Conservation (phyloP, 2,113 vertebrate species). For the Condylura cristata region DNA sequence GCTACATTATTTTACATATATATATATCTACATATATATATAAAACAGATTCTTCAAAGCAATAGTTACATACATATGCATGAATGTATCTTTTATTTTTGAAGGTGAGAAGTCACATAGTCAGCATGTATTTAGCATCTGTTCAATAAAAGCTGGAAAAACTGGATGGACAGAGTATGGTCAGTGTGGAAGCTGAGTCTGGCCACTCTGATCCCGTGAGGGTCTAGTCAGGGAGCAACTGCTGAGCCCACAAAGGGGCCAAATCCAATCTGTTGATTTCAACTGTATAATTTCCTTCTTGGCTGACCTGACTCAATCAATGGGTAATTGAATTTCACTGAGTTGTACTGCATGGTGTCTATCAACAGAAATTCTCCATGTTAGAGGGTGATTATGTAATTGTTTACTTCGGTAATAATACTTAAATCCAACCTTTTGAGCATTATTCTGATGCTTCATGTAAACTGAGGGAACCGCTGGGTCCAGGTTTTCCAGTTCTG, state of each 20-base stretch:
- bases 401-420: neutral
- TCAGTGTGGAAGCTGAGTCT: neutral
- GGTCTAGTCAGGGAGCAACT: constrained; percentile 7
- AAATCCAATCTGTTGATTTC: constrained; percentile 67
- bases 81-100: neutral
- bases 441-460: neutral
- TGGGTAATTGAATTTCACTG: constrained; percentile 40
- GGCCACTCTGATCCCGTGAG: constrained; percentile 22
- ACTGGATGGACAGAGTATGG: neutral
- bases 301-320: constrained; percentile 40
- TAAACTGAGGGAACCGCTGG: neutral
- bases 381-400: neutral
- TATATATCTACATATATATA: neutral
- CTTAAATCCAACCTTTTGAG: neutral
- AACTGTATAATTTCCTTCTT: constrained; percentile 35
- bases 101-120: neutral
- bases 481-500: neutral
- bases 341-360: neutral
- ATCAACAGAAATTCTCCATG: constrained; percentile 1
- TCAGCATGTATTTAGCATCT: constrained; percentile 18
- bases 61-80: neutral
- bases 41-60: neutral
- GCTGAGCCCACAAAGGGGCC: constrained; percentile 48
- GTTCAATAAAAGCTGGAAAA: constrained; percentile 5
- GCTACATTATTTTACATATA: neutral